Base-by-base conservation (phyloP, 2,113 vertebrate species). In the Tachycineta bicolor region DNA sequence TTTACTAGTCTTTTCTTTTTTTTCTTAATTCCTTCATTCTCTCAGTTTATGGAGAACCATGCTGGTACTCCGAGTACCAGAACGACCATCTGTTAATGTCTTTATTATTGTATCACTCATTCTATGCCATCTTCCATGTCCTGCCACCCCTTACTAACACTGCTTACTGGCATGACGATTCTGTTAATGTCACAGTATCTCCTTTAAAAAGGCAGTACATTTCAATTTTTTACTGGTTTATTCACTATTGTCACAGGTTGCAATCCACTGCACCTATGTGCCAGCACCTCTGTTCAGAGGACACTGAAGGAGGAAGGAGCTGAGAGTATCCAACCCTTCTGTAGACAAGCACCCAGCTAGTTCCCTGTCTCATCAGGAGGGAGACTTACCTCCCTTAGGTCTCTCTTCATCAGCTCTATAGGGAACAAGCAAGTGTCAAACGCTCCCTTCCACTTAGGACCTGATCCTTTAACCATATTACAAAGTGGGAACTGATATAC, bases 61-160 rank as follows among this genome's bases (percentile, higher is more conserved):
- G 21, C 33, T 0, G 53, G 92, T 87, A 96, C 95, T 96, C 37
- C 56, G 71, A 80, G 96, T 96, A 95, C 95, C 60, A 93, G 95
- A 94, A 96, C 50, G 80, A 58, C 95, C 95, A 96, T 97, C 96
- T 97, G 95, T 89, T 97, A 41, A 41, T 68, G 85, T 28, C 76
- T 90, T 93, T 84, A 87, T 96, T 94, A 96, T 71, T 89, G 56
- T 81, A 93, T 81, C 90, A 80, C 69, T 92, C 76, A 55, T 94
- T 92, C 62, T 70, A 90, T 78, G 79, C 60, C 7, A 11, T 78
- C 76, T 94, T 93, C 83, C 64, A 78, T 43, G 85, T 95, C 90
- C 88, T 91, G 80, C 83, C 80, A 95, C 79, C 68, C 88, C 90
- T 96, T 93, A 91, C 29, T 89, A 95, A 96, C 24, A 29, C 44